Evolutionary conservation across 2,888 invertebrate genomes (phyloP), one percentile per base, ranked within the genome.

Genomic region (Iphiclides podalirius): DNA sequence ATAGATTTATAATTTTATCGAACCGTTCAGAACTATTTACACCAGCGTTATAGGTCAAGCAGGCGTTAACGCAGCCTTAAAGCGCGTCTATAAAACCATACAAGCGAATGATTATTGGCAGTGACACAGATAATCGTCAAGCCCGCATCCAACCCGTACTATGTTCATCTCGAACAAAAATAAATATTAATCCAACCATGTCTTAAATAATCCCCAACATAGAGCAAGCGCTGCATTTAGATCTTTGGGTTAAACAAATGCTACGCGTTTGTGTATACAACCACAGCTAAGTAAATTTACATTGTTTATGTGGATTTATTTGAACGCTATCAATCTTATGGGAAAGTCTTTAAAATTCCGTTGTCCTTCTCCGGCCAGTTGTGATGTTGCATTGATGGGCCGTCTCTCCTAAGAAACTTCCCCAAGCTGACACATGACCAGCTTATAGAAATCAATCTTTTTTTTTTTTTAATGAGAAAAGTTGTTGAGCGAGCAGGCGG

Each of bases 101-200:
- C 60, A 62, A 70, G 76, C 72, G 70, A 60, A 67, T 77, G 75
- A 79, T 81, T 70, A 73, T 70, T 77, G 75, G 70, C 84, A 81
- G 79, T 83, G 82, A 81, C 79, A 80, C 67, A 79, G 70, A 76
- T 82, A 66, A 66, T 64, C 65, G 61, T 64, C 75, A 71, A 73
- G 71, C 70, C 68, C 75, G 70, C 70, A 73, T 70, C 70, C 66
- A 63, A 51, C 33, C 44, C 33, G 35, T 16, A 14, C 65, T 60
- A 20, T 14, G 17, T 72, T 72, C 67, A 68, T 68, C 72, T 74
- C 60, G 61, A 66, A 72, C 69, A 68, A 73, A 72, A 72, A 75
- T 75, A 72, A 72, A 74, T 70, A 70, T 66, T 61, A 64, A 75
- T 68, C 60, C 57, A 61, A 59, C 61, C 64, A 61, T 66, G 61